Conservation (phyloP, 2,113 vertebrate genomes). For the Tor tambroides region DNA sequence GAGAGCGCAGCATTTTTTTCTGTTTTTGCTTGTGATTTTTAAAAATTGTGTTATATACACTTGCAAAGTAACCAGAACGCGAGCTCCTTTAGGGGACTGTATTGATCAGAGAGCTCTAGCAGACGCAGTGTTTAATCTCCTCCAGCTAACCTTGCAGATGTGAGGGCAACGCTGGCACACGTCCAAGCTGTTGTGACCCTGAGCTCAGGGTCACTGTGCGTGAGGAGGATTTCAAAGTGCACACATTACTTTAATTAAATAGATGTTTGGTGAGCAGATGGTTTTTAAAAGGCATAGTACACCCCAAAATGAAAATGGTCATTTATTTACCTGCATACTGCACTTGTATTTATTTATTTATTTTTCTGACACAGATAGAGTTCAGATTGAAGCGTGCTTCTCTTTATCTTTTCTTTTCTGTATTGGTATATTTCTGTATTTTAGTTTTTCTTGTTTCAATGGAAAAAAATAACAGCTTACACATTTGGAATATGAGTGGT, state of each 20-base stretch:
- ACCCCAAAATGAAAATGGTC: not conserved
- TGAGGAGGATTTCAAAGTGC: constrained; percentile 6
- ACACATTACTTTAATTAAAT: constrained; percentile 42
- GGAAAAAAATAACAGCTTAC: not conserved
- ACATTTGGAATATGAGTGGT: not conserved
- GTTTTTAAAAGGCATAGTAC: not conserved
- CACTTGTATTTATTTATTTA: not conserved
- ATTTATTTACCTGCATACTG: not conserved
- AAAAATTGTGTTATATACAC: not conserved
- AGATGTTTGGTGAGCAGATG: constrained; percentile 19
- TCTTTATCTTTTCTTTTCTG: not conserved
- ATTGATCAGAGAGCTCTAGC: not conserved
- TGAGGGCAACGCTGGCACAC: constrained; percentile 27
- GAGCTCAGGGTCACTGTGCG: constrained; percentile 27
- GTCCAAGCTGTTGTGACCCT: not conserved
- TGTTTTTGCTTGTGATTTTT: not conserved
- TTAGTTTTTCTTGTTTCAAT: not conserved
- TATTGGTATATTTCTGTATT: not conserved
- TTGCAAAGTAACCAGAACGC: not conserved
- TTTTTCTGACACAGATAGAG: not conserved
- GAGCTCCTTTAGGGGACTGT: not conserved
- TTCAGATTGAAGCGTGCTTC: not conserved
- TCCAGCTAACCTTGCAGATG: constrained; percentile 46
- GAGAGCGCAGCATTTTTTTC: not conserved
- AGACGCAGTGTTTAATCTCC: constrained; percentile 13